Evolutionary conservation across 2,888 invertebrate genomes (phyloP), one percentile per base, ranked within the genome.

Genomic region (Pristionchus exspectatus): DNA sequence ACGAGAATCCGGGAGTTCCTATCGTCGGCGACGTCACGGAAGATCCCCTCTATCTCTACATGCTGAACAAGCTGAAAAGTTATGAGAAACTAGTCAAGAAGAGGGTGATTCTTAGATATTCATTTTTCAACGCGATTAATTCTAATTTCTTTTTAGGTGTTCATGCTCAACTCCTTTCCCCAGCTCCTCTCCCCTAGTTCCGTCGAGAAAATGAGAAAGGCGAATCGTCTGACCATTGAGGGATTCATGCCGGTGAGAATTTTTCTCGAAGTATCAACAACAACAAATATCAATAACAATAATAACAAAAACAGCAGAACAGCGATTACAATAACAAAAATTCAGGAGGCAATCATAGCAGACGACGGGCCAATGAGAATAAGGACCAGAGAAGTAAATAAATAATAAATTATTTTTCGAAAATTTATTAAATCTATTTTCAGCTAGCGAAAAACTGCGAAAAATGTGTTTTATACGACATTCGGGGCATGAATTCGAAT

Each of bases 391-490:
- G 86, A 63, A 27, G 86, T 86, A 14, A 18, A 33, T 16, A n/a
- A n/a, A n/a, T 14, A 54, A 10, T 54, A 7, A 54, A 54, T 7
- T n/a, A n/a, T n/a, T n/a, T n/a, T n/a, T n/a, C n/a, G 59, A 59
- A 4, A 59, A 59, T 18, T 16, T 14, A 18, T 7, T 1, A 56
- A 44, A 38, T 50, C n/a, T 10, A 59, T 18, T 59, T 38, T 56
- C 84, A 84, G 84, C 18, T 84, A 4, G 86, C 66, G 24, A 86
- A 86, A 21, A 63, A 66, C 33, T 86, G 86, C 66, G 66, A 63
- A 16, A 86, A 86, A 27, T 86, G 86, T 44, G 86, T 66, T n/a
- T 4, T 86, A 63, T 66, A 44, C 66, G 86, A 86, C 44, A 63
- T 86, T 14, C 30, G 54, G 14, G 4, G 9, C n/a, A 3, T 33